Percentiles rank a stretch among this genome's conserved stretches.
These are phyloP conservation scores for Phasia obesa DNA, from an alignment of 2,888 invertebrate genomes.

Conservation along the genomic window DNA sequence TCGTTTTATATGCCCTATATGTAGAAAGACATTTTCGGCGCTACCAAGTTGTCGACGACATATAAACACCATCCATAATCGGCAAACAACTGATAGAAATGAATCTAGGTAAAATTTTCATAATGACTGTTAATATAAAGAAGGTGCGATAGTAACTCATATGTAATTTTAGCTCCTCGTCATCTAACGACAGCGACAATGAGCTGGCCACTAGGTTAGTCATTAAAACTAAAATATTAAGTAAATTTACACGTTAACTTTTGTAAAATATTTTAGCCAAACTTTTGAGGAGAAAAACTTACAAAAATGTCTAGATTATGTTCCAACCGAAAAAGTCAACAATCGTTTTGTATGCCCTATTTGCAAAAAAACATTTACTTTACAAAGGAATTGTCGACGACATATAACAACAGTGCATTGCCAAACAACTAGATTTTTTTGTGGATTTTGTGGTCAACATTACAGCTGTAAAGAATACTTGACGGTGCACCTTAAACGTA, in stretches of 20 bases:
- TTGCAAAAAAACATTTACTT: conserved; percentile 78
- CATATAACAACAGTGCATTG: conserved; percentile 76
- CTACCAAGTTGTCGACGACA: not conserved
- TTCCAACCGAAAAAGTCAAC: conserved; percentile 61
- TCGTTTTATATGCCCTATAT: not conserved
- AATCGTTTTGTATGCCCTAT: conserved; percentile 75
- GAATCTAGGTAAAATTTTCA: no score
- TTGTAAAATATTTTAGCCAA: conserved; percentile 73
- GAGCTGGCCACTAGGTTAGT: not conserved
- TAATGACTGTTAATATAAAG: not conserved
- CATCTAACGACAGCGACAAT: not conserved
- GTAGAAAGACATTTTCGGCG: not conserved
- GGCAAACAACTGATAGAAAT: not conserved
- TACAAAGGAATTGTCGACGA: conserved; percentile 78
- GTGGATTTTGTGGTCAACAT: conserved; percentile 74
- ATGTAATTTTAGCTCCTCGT: not conserved
- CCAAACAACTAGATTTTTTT: conserved; percentile 72
- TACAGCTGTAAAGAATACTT: conserved; percentile 77
- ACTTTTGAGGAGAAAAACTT: conserved; percentile 67
- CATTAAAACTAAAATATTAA: conserved; percentile 11
- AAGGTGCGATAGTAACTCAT: not conserved
- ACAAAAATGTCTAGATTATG: not conserved
- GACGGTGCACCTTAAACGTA: conserved; percentile 73
- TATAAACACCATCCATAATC: not conserved
- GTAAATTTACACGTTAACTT: conserved; percentile 71